These are phyloP conservation scores for Sitta carolinensis DNA, from an alignment of 2,797 vertebrate genomes.

Conservation along the genomic window DNA sequence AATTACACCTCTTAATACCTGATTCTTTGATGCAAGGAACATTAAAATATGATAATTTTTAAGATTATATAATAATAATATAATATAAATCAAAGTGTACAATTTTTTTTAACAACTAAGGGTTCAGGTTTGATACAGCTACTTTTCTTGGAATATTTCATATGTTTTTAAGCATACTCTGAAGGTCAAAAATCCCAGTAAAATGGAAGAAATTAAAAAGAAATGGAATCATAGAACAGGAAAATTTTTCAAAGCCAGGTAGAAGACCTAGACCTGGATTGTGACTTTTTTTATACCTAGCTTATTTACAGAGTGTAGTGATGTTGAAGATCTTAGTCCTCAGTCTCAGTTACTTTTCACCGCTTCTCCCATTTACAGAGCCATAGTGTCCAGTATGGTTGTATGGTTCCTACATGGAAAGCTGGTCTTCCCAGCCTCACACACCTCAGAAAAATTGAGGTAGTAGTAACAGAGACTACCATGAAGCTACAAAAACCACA, in stretches of 20 bases:
- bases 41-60: neutral
- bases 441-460: neutral
- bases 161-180: neutral
- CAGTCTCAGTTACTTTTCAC: neutral
- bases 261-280: neutral
- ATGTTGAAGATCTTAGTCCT: neutral
- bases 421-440: neutral
- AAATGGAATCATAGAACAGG: neutral
- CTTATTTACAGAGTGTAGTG: neutral
- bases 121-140: neutral
- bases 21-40: neutral
- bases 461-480: neutral
- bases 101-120: neutral
- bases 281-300: neutral
- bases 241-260: neutral
- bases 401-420: neutral
- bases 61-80: neutral
- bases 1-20: neutral
- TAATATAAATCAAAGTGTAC: neutral
- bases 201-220: neutral
- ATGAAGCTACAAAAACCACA: neutral
- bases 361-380: neutral
- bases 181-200: neutral
- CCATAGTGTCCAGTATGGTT: neutral
- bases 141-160: neutral